phyloP scores from a whole-genome alignment of 2,797 vertebrate species.

The Sebastes cheni region DNA sequence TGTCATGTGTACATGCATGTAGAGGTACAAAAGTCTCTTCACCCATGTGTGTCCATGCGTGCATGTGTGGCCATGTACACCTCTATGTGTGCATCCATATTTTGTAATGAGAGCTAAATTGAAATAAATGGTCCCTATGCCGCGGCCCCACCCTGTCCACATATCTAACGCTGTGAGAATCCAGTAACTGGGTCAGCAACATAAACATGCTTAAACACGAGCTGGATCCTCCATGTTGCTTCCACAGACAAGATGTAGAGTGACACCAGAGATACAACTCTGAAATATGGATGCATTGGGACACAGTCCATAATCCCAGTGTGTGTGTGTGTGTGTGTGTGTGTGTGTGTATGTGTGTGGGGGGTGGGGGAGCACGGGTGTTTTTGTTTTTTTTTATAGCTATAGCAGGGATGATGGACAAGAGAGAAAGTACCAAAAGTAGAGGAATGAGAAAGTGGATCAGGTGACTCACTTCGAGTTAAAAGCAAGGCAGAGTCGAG shows the following conservation, averaged over 20 bases:
- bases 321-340: conserved; percentile 1
- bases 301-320: conserved; percentile 68
- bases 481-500: conserved; percentile 13
- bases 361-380: neutral
- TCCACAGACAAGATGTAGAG: conserved; percentile 75
- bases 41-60: conserved; percentile 7
- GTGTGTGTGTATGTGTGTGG: neutral
- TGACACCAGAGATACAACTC: conserved; percentile 77
- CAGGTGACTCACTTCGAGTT: conserved; percentile 51
- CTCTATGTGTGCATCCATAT: conserved; percentile 1
- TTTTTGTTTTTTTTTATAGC: conserved; percentile 25
- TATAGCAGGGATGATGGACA: conserved; percentile 55
- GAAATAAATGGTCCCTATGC: conserved; percentile 47
- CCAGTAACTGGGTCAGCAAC: conserved; percentile 79
- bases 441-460: conserved; percentile 42
- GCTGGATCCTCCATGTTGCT: conserved; percentile 57
- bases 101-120: conserved; percentile 39
- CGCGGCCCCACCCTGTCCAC: conserved; percentile 48
- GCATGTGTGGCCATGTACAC: conserved; percentile 7
- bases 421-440: conserved; percentile 32
- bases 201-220: conserved; percentile 68
- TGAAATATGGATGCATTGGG: conserved; percentile 84
- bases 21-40: neutral
- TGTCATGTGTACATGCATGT: neutral
- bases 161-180: conserved; percentile 39